Conservation (phyloP, 37 sponge, comb jelly and placozoan species). For the Cladorhizidae sp. region DNA sequence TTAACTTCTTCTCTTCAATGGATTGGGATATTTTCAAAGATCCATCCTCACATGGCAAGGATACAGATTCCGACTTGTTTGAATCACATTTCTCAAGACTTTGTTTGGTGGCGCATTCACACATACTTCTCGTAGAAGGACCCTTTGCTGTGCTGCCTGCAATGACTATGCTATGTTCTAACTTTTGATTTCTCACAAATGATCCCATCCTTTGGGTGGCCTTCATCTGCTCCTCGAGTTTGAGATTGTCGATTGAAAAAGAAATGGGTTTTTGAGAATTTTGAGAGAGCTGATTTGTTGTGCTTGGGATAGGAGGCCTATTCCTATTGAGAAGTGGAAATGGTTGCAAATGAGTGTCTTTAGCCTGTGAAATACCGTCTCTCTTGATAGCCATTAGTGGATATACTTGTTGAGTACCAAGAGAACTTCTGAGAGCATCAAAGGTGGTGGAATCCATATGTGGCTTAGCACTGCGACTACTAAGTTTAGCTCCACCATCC, state of each 20-base stretch:
- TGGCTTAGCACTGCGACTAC: too few species aligned
- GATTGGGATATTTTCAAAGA: background rate
- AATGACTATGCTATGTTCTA: background rate
- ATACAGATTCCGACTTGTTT: background rate
- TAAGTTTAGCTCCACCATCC: background rate
- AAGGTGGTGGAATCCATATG: slow-evolving; percentile 3
- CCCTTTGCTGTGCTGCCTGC: too few species aligned
- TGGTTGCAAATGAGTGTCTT: background rate
- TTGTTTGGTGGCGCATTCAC: background rate
- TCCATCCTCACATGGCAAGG: background rate
- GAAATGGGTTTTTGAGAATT: background rate
- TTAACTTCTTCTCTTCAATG: background rate
- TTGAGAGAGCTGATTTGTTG: background rate
- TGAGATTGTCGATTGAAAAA: slow-evolving; percentile 3
- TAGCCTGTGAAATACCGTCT: background rate
- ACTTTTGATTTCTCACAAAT: background rate
- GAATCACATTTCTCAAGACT: background rate
- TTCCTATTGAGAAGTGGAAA: background rate
- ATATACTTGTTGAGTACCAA: slow-evolving; percentile 1
- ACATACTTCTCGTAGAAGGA: too few species aligned
- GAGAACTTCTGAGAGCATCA: slow-evolving; percentile 17
- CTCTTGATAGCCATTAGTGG: slow-evolving; percentile 1
- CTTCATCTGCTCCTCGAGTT: slow-evolving; percentile 11
- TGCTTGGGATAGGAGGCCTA: background rate
- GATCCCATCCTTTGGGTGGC: background rate